Evolutionary conservation across 2,888 invertebrate species (phyloP).

Genomic region (Tipula confusa): DNA sequence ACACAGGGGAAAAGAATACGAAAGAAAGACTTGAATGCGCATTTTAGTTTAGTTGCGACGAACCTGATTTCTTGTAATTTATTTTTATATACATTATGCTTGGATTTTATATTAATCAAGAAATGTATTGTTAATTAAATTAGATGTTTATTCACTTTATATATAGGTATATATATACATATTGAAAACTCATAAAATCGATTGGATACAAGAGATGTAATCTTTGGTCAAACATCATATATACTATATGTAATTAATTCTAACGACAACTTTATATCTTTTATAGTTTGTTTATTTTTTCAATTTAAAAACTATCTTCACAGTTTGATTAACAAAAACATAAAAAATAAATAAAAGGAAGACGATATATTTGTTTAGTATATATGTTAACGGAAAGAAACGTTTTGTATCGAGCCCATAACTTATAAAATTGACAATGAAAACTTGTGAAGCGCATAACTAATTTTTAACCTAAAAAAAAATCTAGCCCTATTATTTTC

Average conservation of each 20-base stretch:
- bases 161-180: neutral
- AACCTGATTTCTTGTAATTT: neutral
- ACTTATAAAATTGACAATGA: neutral
- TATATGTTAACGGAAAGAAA: conserved; percentile 7
- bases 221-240: neutral
- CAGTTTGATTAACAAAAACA: neutral
- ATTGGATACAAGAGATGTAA: neutral
- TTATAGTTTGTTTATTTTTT: neutral
- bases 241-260: neutral
- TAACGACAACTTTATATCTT: conserved; percentile 15
- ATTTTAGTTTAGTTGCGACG: neutral
- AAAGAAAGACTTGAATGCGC: neutral
- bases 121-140: neutral
- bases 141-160: neutral
- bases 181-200: conserved; percentile 13
- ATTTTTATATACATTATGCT: neutral
- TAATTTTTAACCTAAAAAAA: neutral
- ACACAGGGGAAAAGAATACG: neutral
- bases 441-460: neutral
- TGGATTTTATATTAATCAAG: neutral
- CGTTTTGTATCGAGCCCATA: neutral
- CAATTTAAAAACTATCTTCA: conserved; percentile 9
- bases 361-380: neutral
- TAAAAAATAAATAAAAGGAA: too few relatives aligned
- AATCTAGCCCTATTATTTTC: neutral